Conservation (phyloP, 2,888 invertebrate species). For the Spialia ferax region DNA sequence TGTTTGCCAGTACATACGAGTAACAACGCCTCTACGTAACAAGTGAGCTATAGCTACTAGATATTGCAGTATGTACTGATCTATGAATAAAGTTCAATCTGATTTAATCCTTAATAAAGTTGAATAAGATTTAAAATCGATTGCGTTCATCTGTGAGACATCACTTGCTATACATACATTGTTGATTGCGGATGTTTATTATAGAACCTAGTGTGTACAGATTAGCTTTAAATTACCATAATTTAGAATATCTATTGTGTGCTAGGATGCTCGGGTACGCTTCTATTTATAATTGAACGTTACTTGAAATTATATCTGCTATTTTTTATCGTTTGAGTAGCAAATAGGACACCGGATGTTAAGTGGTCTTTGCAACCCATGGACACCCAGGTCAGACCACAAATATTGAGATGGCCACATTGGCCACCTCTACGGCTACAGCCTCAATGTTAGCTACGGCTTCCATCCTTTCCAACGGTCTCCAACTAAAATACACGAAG, state of each 20-base stretch:
- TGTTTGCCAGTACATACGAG: conserved; percentile 22
- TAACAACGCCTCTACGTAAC: conserved; percentile 1
- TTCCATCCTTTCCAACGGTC: too few relatives aligned
- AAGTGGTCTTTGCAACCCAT: too few relatives aligned
- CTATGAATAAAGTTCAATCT: neutral
- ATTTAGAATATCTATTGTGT: conserved; percentile 33
- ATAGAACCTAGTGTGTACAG: conserved; percentile 22
- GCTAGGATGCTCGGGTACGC: conserved; percentile 8
- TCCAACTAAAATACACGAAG: too few relatives aligned
- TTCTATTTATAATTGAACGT: conserved; percentile 13
- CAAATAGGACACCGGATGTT: too few relatives aligned
- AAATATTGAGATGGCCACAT: too few relatives aligned
- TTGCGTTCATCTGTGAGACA: conserved; percentile 3
- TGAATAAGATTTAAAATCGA: neutral
- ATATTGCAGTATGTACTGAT: too few relatives aligned
- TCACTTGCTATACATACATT: conserved; percentile 29
- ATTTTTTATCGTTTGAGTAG: too few relatives aligned
- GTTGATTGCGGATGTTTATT: conserved; percentile 39
- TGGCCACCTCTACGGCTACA: too few relatives aligned
- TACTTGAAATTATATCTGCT: too few relatives aligned
- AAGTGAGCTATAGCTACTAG: neutral
- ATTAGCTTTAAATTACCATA: conserved; percentile 38
- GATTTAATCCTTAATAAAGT: conserved; percentile 6
- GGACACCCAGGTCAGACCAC: too few relatives aligned
- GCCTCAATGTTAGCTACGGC: too few relatives aligned